Evolutionary conservation across 2,797 vertebrate genomes (phyloP), one percentile per base, ranked within the genome.

Genomic region (Sebastes hubbsi): DNA sequence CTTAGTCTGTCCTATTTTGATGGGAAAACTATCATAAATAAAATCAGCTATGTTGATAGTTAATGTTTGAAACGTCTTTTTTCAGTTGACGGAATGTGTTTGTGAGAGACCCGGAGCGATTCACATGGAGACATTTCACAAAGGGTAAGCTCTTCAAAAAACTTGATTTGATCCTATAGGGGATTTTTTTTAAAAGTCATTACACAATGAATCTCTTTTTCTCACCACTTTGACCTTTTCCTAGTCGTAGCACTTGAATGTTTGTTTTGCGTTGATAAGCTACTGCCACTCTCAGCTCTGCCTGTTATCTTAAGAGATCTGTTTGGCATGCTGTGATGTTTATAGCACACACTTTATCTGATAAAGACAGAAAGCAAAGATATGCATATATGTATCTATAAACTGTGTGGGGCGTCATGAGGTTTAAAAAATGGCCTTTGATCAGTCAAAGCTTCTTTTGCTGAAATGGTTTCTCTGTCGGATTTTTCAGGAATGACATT

Each of bases 81-180:
- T 77, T 46, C 59, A 97, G 97, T 88, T 77, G 38, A 93, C 93
- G 91, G 96, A 96, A 89, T 93, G 75, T 81, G 92, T 94, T 85
- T 86, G 22, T 85, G 95, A 95, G 54, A 94, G 80, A 93, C 61
- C 87, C 64, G 89, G 46, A 91, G 75, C 77, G 42, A 93, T 93
- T 70, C 90, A 87, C 88, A 95, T 95, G 95, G 96, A 96, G 74
- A 76, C 88, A n/a, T 83, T 93, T 27, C 87, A 94, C 74, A 92
- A 95, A 90, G 94, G 96, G 98, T 98, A 92, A 95, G 81, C 16
- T 59, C 18, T 72, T 52, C 2, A 65, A 49, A 42, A 72, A 56
- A 42, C 18, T 36, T 22, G 56, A 36, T 7, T 60, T 77, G 3
- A 72, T 13, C 1, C 8, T 0, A 61, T 32, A 42, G 11, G 67